These are phyloP conservation scores for Diarsia rubi DNA, from an alignment of 2,888 invertebrate genomes.

Conservation along the genomic window DNA sequence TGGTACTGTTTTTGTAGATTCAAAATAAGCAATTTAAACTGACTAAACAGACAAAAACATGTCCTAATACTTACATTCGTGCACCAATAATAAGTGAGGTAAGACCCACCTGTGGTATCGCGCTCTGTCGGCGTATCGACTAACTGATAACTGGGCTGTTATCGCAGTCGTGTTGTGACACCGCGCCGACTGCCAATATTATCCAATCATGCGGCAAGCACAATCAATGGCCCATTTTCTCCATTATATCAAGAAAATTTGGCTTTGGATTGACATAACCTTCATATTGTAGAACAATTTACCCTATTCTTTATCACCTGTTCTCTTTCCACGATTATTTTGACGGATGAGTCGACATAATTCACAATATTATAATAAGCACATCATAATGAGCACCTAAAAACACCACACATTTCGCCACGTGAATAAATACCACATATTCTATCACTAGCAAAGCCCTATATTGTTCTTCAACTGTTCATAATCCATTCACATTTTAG, in stretches of 20 bases:
- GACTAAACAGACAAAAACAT: background rate
- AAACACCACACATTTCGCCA: background rate
- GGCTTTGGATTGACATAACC: background rate
- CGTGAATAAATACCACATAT: background rate
- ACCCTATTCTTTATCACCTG: too few relatives aligned
- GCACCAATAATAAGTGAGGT: slow-evolving; percentile 15
- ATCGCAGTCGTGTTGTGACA: slow-evolving; percentile 67
- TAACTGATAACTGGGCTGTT: slow-evolving; percentile 72
- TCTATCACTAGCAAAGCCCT: background rate
- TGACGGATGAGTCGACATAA: background rate
- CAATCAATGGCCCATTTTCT: slow-evolving; percentile 42
- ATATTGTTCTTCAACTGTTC: background rate
- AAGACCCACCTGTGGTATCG: slow-evolving; percentile 66
- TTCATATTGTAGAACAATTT: background rate
- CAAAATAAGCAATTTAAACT: background rate
- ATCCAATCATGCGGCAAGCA: slow-evolving; percentile 57
- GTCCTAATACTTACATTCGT: slow-evolving; percentile 6
- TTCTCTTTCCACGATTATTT: background rate
- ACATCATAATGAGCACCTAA: too few relatives aligned
- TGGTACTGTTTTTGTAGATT: background rate
- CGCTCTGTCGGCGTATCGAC: slow-evolving; percentile 68
- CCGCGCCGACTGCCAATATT: slow-evolving; percentile 42
- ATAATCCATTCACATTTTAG: too few relatives aligned
- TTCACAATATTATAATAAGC: background rate
- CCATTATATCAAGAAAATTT: slow-evolving; percentile 9